phyloP scores from a whole-genome alignment of 2,888 invertebrate genomes.

The Drosophila vallismaia region DNA sequence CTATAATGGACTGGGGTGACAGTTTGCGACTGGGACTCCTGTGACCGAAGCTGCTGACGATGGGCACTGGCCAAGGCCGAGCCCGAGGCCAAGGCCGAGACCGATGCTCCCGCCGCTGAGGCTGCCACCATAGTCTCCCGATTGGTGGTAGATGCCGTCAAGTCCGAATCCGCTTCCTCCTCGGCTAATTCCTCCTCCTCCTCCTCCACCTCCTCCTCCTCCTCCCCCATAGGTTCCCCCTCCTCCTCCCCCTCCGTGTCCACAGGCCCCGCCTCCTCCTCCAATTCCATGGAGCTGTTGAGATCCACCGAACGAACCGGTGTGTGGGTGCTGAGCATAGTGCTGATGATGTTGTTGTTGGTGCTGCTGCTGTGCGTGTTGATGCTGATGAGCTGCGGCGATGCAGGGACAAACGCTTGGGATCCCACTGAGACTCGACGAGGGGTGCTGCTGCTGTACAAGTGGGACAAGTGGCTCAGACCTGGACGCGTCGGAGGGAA shows the following conservation, averaged over 20 bases:
- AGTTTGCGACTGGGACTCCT: constrained; percentile 83
- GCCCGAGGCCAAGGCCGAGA: constrained; percentile 58
- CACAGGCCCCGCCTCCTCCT: constrained; percentile 64
- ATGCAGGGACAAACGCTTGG: constrained; percentile 84
- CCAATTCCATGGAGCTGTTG: constrained; percentile 85
- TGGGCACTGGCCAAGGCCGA: constrained; percentile 81
- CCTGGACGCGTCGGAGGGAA: constrained; percentile 69
- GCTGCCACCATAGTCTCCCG: constrained; percentile 84
- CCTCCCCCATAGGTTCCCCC: constrained; percentile 77
- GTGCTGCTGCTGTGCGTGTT: constrained; percentile 72
- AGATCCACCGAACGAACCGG: constrained; percentile 83
- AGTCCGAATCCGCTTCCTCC: constrained; percentile 84
- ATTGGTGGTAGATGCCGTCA: constrained; percentile 85
- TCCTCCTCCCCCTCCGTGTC: constrained; percentile 77
- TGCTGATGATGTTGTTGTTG: constrained; percentile 79
- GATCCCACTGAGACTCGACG: constrained; percentile 84
- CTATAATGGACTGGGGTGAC: constrained; percentile 84
- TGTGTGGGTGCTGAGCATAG: constrained; percentile 83
- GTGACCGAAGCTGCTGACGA: constrained; percentile 83
- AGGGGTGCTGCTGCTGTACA: constrained; percentile 84
- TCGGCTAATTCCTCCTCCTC: constrained; percentile 82
- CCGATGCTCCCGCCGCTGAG: constrained; percentile 71
- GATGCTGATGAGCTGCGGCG: constrained; percentile 82
- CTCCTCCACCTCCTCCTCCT: constrained; percentile 80
- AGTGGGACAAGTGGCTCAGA: constrained; percentile 84